Evolutionary conservation across 2,888 invertebrate species (phyloP), one percentile per base, ranked within the genome.

Genomic region (Oscheius myriophilus): DNA sequence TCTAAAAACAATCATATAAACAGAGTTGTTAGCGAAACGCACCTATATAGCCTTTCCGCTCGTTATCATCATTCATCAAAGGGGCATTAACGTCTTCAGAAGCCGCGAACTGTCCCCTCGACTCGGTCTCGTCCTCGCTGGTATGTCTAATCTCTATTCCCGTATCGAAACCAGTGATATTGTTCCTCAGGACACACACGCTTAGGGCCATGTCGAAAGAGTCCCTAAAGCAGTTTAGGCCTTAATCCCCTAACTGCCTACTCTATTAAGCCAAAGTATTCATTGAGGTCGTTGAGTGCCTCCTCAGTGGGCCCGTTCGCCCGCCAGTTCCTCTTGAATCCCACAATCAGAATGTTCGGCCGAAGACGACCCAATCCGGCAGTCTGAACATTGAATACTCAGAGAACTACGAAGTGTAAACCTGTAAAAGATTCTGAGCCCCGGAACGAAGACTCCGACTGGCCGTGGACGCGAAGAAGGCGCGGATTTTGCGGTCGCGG

Each of bases 251-350:
- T 7, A 6, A 16, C 1, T 16, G 1, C 93, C 91, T 89, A 97
- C 93, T 96, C 96, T 90, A 97, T 92, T 46, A 94, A 91, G 87
- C 94, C 94, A 84, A 97, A 95, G 88, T 98, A 98, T 87, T 93
- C 93, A 59, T 91, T 90, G 52, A 80, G 72, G 43, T 78, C 79
- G 11, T 67, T 52, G 41, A 80, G 53, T 49, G 59, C 75, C 52
- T 57, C 51, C 25, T 90, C 90, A 7, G 70, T 73, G 33, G 84
- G 75, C 1, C 69, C 76, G 1, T 67, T 67, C 1, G 91, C 90
- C 84, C 91, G 91, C 97, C 97, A 98, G 87, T 96, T 92, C 72
- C 91, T 90, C 87, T 97, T 97, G 89, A 93, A 96, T 7, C 98
- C 98, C 91, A 97, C 91, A 84, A 97, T 88, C 23, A 97, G 88